phyloP scores from a whole-genome alignment of 2,797 vertebrate species.

The Phrynocephalus guinanensis region DNA sequence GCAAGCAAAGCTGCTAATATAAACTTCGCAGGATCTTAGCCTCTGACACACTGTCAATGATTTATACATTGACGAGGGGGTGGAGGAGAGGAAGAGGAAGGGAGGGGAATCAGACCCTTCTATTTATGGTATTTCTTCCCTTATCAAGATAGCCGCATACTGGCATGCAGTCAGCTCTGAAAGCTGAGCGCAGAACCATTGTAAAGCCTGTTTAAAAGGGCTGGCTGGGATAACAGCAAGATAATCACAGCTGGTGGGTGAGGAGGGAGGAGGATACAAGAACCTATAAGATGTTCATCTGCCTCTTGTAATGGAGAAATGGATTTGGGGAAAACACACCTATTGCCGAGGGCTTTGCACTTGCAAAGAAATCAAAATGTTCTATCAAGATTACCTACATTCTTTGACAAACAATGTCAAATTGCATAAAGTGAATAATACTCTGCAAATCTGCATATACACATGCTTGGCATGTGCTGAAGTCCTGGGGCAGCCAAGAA shows the following conservation, averaged over 20 bases:
- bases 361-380: not conserved
- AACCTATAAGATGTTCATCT: slow-evolving; percentile 51
- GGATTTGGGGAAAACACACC: slow-evolving; percentile 21
- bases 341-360: not conserved
- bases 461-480: not conserved
- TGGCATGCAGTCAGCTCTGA: slow-evolving; percentile 67
- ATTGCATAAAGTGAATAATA: not conserved
- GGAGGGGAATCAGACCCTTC: slow-evolving; percentile 70
- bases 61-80: slow-evolving; percentile 70
- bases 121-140: slow-evolving; percentile 71
- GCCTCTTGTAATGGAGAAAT: slow-evolving; percentile 52
- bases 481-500: not conserved
- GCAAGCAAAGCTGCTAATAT: slow-evolving; percentile 66
- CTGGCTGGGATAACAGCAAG: slow-evolving; percentile 43
- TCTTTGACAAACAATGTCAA: not conserved
- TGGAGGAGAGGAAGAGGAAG: slow-evolving; percentile 37
- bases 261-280: slow-evolving; percentile 26
- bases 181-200: slow-evolving; percentile 45
- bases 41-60: slow-evolving; percentile 73
- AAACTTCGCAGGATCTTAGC: slow-evolving; percentile 65
- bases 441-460: not conserved
- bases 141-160: slow-evolving; percentile 69
- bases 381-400: not conserved
- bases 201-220: slow-evolving; percentile 48
- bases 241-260: not conserved